These are phyloP conservation scores for Drosophila picticornis DNA, from an alignment of 2,888 invertebrate genomes.

Conservation along the genomic window DNA sequence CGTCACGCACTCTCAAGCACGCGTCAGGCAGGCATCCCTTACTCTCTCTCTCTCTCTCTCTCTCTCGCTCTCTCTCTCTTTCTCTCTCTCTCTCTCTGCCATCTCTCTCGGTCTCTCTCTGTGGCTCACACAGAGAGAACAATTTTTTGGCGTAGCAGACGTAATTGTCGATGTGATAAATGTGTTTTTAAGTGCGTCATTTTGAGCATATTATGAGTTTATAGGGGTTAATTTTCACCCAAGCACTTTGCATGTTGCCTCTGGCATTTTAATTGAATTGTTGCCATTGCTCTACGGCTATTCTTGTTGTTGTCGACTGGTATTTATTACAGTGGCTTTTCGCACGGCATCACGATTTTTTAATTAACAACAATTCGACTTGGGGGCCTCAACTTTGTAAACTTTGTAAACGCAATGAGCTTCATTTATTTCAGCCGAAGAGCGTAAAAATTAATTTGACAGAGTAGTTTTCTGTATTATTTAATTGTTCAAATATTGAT, in stretches of 20 bases:
- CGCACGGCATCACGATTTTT: slow-evolving; percentile 63
- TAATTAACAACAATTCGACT: slow-evolving; percentile 61
- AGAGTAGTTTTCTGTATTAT: neutral
- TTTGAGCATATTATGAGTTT: slow-evolving; percentile 80
- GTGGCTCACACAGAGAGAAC: slow-evolving; percentile 16
- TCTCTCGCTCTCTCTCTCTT: neutral
- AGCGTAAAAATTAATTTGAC: neutral
- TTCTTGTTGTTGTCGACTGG: slow-evolving; percentile 29
- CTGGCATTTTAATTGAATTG: slow-evolving; percentile 81
- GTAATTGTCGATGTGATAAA: slow-evolving; percentile 81
- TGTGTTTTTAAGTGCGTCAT: slow-evolving; percentile 81
- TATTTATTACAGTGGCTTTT: slow-evolving; percentile 65
- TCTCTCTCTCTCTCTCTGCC: neutral
- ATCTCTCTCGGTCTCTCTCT: neutral
- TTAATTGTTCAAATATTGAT: neutral
- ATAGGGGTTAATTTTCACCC: slow-evolving; percentile 79
- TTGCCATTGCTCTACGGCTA: slow-evolving; percentile 61
- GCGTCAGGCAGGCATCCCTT: slow-evolving; percentile 50
- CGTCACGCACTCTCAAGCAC: slow-evolving; percentile 72
- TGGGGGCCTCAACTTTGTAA: slow-evolving; percentile 10
- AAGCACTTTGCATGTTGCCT: slow-evolving; percentile 69
- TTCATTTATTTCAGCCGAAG: neutral
- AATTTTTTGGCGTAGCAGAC: slow-evolving; percentile 55
- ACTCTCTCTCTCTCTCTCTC: neutral
- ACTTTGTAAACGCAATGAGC: neutral